Conservation (phyloP, 1,140 invertebrate genomes). For the Eriosoma lanigerum region DNA sequence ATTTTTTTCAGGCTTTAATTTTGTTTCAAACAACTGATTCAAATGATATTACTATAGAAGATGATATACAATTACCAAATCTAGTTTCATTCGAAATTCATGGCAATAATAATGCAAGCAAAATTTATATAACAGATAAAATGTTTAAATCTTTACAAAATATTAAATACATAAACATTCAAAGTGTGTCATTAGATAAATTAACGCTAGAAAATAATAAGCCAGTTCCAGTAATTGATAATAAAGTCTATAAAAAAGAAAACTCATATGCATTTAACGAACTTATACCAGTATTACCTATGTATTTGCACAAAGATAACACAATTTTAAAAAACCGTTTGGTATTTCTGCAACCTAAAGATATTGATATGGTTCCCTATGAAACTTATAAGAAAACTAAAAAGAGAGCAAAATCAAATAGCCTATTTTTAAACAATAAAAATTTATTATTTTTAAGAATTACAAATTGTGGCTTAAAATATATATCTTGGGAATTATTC, state of each 20-base stretch:
- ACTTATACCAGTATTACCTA: slow-evolving; percentile 4
- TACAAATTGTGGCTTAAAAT: slow-evolving; percentile 64
- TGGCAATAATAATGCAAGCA: slow-evolving; percentile 3
- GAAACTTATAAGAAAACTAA: slow-evolving; percentile 62
- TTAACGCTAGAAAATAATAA: slow-evolving; percentile 37
- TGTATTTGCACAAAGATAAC: background rate
- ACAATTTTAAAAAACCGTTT: slow-evolving; percentile 4
- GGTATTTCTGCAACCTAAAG: slow-evolving; percentile 34
- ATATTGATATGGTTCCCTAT: slow-evolving; percentile 65
- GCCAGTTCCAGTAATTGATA: slow-evolving; percentile 12
- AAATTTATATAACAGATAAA: slow-evolving; percentile 30
- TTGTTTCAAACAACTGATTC: slow-evolving; percentile 41
- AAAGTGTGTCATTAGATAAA: slow-evolving; percentile 38
- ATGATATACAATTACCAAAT: slow-evolving; percentile 23
- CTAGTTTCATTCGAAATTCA: slow-evolving; percentile 34
- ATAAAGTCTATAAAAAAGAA: slow-evolving; percentile 12
- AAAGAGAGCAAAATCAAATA: slow-evolving; percentile 59
- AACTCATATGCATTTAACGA: slow-evolving; percentile 34
- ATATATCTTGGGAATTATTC: slow-evolving; percentile 72
- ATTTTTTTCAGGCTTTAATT: slow-evolving; percentile 37
- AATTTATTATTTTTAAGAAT: slow-evolving; percentile 64
- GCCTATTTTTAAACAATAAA: slow-evolving; percentile 63
- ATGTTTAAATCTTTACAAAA: slow-evolving; percentile 28
- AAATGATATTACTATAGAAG: slow-evolving; percentile 9
- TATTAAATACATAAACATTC: slow-evolving; percentile 22